Evolutionary conservation across 2,797 vertebrate species (phyloP), one percentile per base, ranked within the genome.

Genomic region (Carduelis carduelis): DNA sequence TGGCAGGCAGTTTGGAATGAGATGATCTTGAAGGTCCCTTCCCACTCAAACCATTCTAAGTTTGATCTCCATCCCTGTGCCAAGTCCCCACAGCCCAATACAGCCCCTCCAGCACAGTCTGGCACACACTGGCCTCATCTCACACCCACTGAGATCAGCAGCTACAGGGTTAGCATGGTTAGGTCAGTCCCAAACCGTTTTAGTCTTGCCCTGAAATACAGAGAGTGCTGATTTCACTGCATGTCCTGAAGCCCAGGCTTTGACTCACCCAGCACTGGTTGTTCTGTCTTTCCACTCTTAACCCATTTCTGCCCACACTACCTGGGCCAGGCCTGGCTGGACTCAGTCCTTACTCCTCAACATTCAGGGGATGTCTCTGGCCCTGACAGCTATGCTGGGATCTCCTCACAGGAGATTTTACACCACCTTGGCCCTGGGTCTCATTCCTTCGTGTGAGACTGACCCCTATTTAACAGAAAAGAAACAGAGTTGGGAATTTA

Each of bases 81-180:
- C 6, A 8, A 39, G 23, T n/a, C 12, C 23, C 63, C 23, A 37
- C 23, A 85, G 53, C 9, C 14, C 0, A 0, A 12, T 7, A 44
- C 18, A 66, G 28, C 53, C 28, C 15, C 7, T 32, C 53, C 27
- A 60, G 53, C 53, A 60, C 27, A 60, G 37, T n/a, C 46, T 76
- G 46, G 12, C n/a, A n/a, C n/a, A n/a, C 46, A 12, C 23, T 24
- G 55, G 53, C 68, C 76, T 80, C 47, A 76, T 26, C 80, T 79
- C 60, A 68, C 11, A 1, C 12, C 20, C 24, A 15, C 57, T 24
- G 55, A 64, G 22, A 63, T 19, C 83, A 56, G 60, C 56, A 49
- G 1, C 52, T 27, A 4, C n/a, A 66, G 32, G 12, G 27, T 35
- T 18, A 57, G 60, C 78, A 55, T 0, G 0, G 35, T 39, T 46